Evolutionary conservation across 2,797 vertebrate species (phyloP), one percentile per base, ranked within the genome.

Genomic region (Hypotaenidia okinawae): DNA sequence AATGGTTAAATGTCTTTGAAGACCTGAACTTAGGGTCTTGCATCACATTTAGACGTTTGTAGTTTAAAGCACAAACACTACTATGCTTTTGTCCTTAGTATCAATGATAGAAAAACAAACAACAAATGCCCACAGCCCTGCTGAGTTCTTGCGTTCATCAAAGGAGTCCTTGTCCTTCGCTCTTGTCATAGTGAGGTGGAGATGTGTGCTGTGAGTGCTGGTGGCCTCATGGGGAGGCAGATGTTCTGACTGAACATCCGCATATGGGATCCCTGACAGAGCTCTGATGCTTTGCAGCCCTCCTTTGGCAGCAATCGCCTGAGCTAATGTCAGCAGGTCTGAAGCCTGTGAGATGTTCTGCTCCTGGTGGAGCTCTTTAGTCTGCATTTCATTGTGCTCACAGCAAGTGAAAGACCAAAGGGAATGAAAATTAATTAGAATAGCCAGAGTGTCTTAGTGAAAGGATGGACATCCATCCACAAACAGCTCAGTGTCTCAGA

Each of bases 201-300:
- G 17, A 3, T 9, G 12, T 13, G 35, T 32, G 9, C 7, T 30
- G 15, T 11, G 32, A 55, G 22, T 64, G 35, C 25, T 51, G 22
- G 15, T 2, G 5, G 3, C 11, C 23, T 5, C 28, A 2, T 2
- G 13, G 32, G 14, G 32, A 15, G 18, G 15, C 6, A 3, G 33
- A 5, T 17, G 30, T 67, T 23, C 69, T 63, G n/a, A 43, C 7
- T 30, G 6, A 11, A 19, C 5, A 5, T 13, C 10, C 0, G 3
- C 0, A 0, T 3, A 11, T 68, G 35, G 25, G 37, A 37, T 52
- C 10, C 22, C 23, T 25, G 59, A 25, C 25, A 73, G 68, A 67
- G 33, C 16, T 66, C 39, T 45, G 49, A 5, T 33, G 35, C 19
- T 64, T 18, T 33, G 21, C 28, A 83, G 9, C 25, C 33, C 19